Conservation (phyloP, 2,113 vertebrate genomes). For the Tragelaphus imberbis region DNA sequence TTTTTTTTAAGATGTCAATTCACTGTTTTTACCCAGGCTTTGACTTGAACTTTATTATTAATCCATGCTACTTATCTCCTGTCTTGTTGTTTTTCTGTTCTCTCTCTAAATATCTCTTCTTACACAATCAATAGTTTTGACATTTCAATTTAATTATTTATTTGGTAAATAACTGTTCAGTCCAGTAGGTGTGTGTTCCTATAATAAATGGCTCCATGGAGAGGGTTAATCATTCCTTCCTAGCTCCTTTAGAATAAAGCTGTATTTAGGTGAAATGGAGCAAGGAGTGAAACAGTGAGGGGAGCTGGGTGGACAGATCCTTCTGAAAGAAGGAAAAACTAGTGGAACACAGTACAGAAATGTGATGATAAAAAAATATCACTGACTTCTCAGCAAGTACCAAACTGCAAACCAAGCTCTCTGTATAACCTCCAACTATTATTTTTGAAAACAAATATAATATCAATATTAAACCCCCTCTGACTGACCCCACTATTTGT, state of each 20-base stretch:
- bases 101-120: not conserved
- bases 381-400: not conserved
- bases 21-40: not conserved
- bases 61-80: not conserved
- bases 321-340: not conserved
- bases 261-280: not conserved
- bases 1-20: not conserved
- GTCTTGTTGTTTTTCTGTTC: not conserved
- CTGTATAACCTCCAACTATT: not conserved
- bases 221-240: not conserved
- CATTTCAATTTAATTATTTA: not conserved
- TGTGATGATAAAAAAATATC: not conserved
- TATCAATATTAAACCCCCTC: not conserved
- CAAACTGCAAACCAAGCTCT: not conserved
- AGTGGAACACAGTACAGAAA: not conserved
- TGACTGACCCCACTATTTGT: not conserved
- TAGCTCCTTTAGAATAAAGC: not conserved
- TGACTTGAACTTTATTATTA: not conserved
- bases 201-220: not conserved
- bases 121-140: not conserved
- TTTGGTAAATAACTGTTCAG: not conserved
- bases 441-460: not conserved
- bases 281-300: not conserved
- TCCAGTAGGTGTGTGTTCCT: not conserved
- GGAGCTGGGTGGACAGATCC: not conserved